Evolutionary conservation across 1,140 invertebrate species (phyloP).

Genomic region (Lucilia sericata): DNA sequence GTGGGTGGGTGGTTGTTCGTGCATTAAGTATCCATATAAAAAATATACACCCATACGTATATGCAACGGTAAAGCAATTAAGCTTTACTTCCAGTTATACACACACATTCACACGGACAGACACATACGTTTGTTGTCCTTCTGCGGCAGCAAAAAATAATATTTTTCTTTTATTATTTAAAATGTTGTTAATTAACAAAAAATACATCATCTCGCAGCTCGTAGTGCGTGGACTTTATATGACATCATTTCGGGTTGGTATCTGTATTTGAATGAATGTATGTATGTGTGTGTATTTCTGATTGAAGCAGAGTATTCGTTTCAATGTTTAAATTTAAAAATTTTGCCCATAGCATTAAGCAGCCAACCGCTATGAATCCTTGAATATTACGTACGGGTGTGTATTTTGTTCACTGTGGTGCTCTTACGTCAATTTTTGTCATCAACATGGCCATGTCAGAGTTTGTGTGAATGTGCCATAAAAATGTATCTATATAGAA

Average conservation of each 20-base stretch:
- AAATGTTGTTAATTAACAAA: slow-evolving; percentile 46
- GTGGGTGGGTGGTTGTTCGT: background rate
- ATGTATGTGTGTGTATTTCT: background rate
- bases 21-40: background rate
- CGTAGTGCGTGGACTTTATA: background rate
- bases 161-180: slow-evolving; percentile 46
- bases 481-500: background rate
- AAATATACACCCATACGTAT: background rate
- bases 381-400: background rate
- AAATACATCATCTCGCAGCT: slow-evolving; percentile 36
- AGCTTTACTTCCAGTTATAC: background rate
- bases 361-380: background rate
- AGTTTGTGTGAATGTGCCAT: background rate
- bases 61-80: slow-evolving; percentile 31
- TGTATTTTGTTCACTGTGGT: background rate
- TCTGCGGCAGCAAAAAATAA: slow-evolving; percentile 37
- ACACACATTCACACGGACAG: background rate
- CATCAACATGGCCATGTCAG: slow-evolving; percentile 20
- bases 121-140: slow-evolving; percentile 23
- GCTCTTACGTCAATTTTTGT: background rate
- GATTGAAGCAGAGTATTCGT: background rate
- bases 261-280: background rate
- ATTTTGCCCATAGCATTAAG: background rate
- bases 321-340: slow-evolving; percentile 34
- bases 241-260: background rate